Evolutionary conservation across 2,113 vertebrate species (phyloP).

Genomic region (Holacanthus passer): DNA sequence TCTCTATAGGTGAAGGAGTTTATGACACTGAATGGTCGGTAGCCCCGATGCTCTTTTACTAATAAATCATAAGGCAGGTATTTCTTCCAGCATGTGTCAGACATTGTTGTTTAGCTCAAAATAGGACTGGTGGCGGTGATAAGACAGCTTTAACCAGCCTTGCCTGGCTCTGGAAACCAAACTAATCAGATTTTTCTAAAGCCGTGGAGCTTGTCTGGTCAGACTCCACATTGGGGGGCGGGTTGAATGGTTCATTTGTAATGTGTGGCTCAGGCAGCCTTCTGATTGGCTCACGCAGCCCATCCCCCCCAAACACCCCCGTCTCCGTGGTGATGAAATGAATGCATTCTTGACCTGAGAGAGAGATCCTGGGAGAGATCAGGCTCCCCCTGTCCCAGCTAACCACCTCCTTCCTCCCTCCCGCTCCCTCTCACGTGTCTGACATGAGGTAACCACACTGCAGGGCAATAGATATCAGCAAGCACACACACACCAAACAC

Average conservation of each 20-base stretch:
- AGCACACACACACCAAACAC: neutral
- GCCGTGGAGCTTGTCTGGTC: slow-evolving; percentile 11
- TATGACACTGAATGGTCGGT: neutral
- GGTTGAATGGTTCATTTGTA: slow-evolving; percentile 23
- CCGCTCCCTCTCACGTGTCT: slow-evolving; percentile 46
- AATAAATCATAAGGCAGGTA: neutral
- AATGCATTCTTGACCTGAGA: slow-evolving; percentile 62
- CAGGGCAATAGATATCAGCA: neutral
- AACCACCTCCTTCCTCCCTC: slow-evolving; percentile 11
- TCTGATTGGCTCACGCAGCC: slow-evolving; percentile 67
- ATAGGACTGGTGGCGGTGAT: neutral
- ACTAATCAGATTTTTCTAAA: slow-evolving; percentile 44
- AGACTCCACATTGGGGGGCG: neutral
- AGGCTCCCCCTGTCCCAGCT: slow-evolving; percentile 26
- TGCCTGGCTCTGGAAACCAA: slow-evolving; percentile 4
- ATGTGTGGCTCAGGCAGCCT: slow-evolving; percentile 37
- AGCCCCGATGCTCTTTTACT: neutral
- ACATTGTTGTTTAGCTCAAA: slow-evolving; percentile 8
- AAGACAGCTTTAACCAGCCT: neutral
- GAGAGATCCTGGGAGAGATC: slow-evolving; percentile 52
- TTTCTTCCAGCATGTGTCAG: neutral
- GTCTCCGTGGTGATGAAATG: slow-evolving; percentile 52
- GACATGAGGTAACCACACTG: slow-evolving; percentile 20
- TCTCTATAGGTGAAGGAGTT: neutral
- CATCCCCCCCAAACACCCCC: slow-evolving; percentile 54